phyloP scores from a whole-genome alignment of 2,113 vertebrate species.

The Grammomys dolichurus region DNA sequence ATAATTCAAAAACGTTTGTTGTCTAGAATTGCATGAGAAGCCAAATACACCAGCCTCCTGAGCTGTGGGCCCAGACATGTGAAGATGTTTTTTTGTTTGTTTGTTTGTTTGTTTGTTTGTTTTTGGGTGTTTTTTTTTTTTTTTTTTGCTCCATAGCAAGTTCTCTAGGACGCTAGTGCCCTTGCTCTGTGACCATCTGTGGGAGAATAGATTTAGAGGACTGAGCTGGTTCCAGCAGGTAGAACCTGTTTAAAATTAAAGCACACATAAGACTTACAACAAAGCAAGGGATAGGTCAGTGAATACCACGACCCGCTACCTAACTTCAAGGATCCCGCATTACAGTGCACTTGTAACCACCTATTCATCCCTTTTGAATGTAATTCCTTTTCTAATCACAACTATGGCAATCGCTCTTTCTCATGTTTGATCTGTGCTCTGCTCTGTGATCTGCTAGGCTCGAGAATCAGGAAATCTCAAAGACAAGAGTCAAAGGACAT shows the following conservation, averaged over 20 bases:
- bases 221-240: not conserved
- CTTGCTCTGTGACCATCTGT: not conserved
- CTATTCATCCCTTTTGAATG: not conserved
- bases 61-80: not conserved
- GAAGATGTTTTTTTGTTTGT: not conserved
- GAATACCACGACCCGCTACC: not conserved
- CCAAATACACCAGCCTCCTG: not conserved
- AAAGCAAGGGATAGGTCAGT: not conserved
- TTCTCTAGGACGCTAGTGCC: not conserved
- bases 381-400: not conserved
- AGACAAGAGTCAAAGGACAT: conserved; percentile 2
- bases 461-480: not conserved
- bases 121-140: not conserved
- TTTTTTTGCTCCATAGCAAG: not conserved
- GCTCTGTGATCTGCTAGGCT: conserved; percentile 20
- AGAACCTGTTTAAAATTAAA: conserved; percentile 17
- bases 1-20: conserved; percentile 23
- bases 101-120: too few relatives aligned
- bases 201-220: not conserved
- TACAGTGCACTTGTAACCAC: not conserved
- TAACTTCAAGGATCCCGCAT: conserved; percentile 1
- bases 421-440: conserved; percentile 29
- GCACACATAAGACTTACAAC: conserved; percentile 1
- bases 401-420: not conserved
- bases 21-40: not conserved